Base-by-base conservation (phyloP, 2,113 vertebrate genomes). In the Callionymus lyra region DNA sequence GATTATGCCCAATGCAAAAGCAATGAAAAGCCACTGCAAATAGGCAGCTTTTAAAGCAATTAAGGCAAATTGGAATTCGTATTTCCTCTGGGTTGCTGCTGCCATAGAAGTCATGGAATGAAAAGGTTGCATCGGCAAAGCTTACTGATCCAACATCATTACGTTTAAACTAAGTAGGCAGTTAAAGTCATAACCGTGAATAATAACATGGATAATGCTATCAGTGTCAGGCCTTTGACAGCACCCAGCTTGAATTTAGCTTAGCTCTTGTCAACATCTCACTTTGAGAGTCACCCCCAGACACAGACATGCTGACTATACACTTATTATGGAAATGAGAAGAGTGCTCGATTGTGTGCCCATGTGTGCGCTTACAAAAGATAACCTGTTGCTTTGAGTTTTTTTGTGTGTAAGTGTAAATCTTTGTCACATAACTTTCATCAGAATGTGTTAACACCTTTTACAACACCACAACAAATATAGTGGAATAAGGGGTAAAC, bases 291-390 rank as follows among this genome's bases (percentile, higher is more conserved):
- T 76, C 71, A 72, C 56, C 63, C 65, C 56, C 59, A 64, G 64
- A 76, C 74, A 68, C 33, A 13, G 57, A 68, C 68, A 67, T 64
- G 74, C 76, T 77, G 77, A 79, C 76, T 68, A 54, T 62, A 72
- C 66, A 68, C 57, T 69, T 74, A 81, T 82, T 79, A 81, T 82
- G 77, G 59, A 79, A 66, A 82, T 79, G 66, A 74, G 62, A 49
- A 34, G 50, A 17, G 59, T 48, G 46, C 44, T 59, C 65, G 52
- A 38, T 45, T 36, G 31, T 34, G 31, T 33, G 50, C 13, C 44
- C 18, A 16, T 43, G 44, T 48, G 19, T 17, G 41, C 37, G 53
- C 6, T 16, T 48, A 16, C 11, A 11, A 18, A 27, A 8, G 21
- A 27, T 27, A 8, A 27, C 16, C 21, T 35, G n/a, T 64, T 39